Evolutionary conservation across 2,888 invertebrate genomes (phyloP).

Genomic region (Perdita meconis): DNA sequence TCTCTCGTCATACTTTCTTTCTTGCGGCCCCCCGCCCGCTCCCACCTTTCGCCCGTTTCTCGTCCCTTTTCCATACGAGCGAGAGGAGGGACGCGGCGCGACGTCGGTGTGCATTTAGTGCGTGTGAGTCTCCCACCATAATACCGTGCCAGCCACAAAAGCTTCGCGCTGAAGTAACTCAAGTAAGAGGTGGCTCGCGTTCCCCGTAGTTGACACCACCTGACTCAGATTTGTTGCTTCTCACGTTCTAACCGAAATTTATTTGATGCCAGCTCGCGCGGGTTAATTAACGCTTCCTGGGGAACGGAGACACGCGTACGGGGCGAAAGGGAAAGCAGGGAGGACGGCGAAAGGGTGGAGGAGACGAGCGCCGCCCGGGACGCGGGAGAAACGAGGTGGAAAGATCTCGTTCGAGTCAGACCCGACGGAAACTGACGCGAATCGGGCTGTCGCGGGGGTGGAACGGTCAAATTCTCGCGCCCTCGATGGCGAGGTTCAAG

Average conservation of each 20-base stretch:
- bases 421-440: conserved; percentile 24
- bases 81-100: not conserved
- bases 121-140: conserved; percentile 52
- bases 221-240: conserved; percentile 84
- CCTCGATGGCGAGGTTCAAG: conserved; percentile 38
- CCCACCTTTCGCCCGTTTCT: conserved; percentile 10
- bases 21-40: conserved; percentile 20
- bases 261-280: conserved; percentile 81
- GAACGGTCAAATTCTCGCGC: conserved; percentile 48
- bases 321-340: not conserved
- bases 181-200: conserved; percentile 78
- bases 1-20: conserved; percentile 55
- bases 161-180: conserved; percentile 75
- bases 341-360: conserved; percentile 2
- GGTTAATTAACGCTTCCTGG: conserved; percentile 80
- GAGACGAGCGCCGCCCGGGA: not conserved
- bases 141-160: conserved; percentile 72
- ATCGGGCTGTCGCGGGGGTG: conserved; percentile 25
- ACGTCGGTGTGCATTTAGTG: conserved; percentile 1
- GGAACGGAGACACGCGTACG: conserved; percentile 21
- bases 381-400: conserved; percentile 11
- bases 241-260: conserved; percentile 84
- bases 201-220: conserved; percentile 82
- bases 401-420: conserved; percentile 36
- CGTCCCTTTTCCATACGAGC: conserved; percentile 10